These are phyloP conservation scores for Dasyornis broadbenti DNA, from an alignment of 2,113 vertebrate species.

Conservation along the genomic window DNA sequence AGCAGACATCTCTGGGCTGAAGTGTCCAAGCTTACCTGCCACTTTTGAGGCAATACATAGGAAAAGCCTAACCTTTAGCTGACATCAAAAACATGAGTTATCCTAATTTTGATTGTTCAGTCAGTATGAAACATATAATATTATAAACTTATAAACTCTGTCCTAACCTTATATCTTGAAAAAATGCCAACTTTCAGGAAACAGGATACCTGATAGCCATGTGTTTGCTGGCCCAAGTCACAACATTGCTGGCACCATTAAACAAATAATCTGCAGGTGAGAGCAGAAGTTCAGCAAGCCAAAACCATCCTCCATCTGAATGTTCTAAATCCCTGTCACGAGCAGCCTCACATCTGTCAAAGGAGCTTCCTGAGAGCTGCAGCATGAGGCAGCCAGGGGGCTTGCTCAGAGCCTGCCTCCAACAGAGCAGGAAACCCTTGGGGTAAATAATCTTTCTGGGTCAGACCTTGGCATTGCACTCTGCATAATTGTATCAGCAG, in stretches of 20 bases:
- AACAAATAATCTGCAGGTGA: background rate
- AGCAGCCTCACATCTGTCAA: background rate
- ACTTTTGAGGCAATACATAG: background rate
- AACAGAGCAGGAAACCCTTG: too few species aligned
- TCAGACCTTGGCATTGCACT: too few species aligned
- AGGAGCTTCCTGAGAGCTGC: fast-evolving
- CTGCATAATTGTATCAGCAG: too few species aligned
- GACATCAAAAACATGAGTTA: background rate
- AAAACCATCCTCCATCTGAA: background rate
- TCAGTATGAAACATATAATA: background rate
- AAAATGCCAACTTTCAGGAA: constrained; percentile 25
- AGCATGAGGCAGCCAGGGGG: fast-evolving
- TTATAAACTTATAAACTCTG: background rate
- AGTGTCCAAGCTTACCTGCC: background rate
- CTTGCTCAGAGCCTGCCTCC: background rate
- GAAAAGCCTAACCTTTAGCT: background rate
- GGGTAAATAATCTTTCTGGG: too few species aligned
- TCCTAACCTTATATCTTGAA: background rate
- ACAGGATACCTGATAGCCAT: background rate
- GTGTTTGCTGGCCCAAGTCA: background rate
- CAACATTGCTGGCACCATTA: background rate
- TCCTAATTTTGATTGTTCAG: background rate
- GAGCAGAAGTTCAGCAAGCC: background rate
- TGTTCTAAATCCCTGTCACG: background rate
- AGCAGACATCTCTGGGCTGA: background rate